Base-by-base conservation (phyloP, 2,888 invertebrate species). In the Masnerella sp. region DNA sequence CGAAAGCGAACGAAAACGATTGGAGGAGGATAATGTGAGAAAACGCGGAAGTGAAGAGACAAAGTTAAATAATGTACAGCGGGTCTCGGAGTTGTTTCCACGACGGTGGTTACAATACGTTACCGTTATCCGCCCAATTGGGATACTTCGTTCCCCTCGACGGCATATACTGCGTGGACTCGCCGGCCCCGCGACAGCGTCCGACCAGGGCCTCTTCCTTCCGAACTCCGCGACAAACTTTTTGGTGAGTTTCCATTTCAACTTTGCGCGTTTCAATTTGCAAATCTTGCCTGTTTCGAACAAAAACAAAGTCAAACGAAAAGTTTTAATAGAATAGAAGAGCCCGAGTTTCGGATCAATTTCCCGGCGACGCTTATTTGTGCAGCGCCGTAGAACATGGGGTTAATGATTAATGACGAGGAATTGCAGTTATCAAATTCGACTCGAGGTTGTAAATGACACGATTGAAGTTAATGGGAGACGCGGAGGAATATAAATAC, bases 121-220 rank as follows among this genome's bases (percentile, higher is more conserved):
- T 81, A 4, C 81, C 81, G 1, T 71, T 81, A 69, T 76, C 82
- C 12, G 82, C 81, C 3, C 83, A 82, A 75, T 72, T 83, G 54
- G 83, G 83, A 22, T 84, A 84, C 49, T 84, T 83, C 54, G 78
- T 83, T 40, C 80, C 83, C 62, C 77, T 84, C 30, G 79, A 80
- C 18, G 80, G 77, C n/a, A 43, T 82, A 36, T 80, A 79, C 43
- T 77, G 78, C 51, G 61, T 78, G 25, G 78, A 74, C 17, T 70
- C 77, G 11, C 73, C 78, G 12, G 69, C 78, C 18, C 76, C 73
- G 47, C 69, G 74, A 54, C 68, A 75, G 38, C 72, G 59, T 42
- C 76, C 75, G 2, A 32, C 56, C 14, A 67, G 78, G 64, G 75
- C 74, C 36, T 75, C 79, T 30, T 76, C 77, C 30, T 77, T 74